Base-by-base conservation (phyloP, 2,888 invertebrate species). In the Lepidonotus clava region DNA sequence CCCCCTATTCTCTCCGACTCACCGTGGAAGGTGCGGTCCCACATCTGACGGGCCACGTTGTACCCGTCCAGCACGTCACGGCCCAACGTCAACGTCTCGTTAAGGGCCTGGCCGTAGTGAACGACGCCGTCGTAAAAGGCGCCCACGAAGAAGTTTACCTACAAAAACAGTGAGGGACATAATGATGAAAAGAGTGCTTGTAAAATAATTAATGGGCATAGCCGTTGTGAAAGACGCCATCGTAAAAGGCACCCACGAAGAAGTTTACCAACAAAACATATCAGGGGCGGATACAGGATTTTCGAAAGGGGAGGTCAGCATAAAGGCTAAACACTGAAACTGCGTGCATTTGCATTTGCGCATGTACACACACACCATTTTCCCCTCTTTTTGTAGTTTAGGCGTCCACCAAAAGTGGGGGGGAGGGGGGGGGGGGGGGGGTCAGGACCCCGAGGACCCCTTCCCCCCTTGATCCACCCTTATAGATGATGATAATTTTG, bases 111-210 rank as follows among this genome's bases (percentile, higher is more conserved):
- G 11, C 91, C 92, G 86, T 92, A 93, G n/a, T 91, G 87, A 34
- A 89, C 84, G 53, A 92, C 90, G 0, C 91, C 88, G 71, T 93
- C 92, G 84, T 92, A 91, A 80, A 91, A 92, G 0, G 91, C 90
- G 0, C 90, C 91, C 28, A 91, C 89, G 85, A 91, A 92, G 83
- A 91, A 92, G 83, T 91, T 92, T 46, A 91, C 91, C 92, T 92
- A 71, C 36, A 71, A 32, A 36, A 71, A 32, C 8, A 34, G 32
- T 21, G 51, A 51, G 14, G 6, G n/a, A 8, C n/a, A 61, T 61
- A 8, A 6, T n/a, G 6, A 11, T n/a, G 11, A 61, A 61, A 61
- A 6, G 6, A n/a, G 61, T 6, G n/a, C n/a, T n/a, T 61, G 11
- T 6, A 6, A n/a, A 61, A 11, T 6, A 11, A 61, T 61, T 61